Evolutionary conservation across 2,113 vertebrate species (phyloP).

Genomic region (Stercorarius parasiticus): DNA sequence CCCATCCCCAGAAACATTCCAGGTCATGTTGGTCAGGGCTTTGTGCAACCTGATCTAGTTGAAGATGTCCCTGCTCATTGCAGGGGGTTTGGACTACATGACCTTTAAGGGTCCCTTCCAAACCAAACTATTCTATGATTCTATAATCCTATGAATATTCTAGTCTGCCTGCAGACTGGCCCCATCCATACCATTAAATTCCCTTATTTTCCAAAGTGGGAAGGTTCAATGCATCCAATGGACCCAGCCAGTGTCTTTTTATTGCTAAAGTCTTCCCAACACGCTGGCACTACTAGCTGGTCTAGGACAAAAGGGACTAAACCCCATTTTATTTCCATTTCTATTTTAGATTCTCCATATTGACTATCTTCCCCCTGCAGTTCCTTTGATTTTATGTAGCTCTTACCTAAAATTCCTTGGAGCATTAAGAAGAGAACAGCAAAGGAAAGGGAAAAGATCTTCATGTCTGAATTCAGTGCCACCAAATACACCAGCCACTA

Average conservation of each 20-base stretch:
- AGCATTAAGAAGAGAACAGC: background rate
- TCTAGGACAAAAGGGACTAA: background rate
- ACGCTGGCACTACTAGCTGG: fast-evolving
- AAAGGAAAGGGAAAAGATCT: background rate
- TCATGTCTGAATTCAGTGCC: background rate
- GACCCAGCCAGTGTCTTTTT: background rate
- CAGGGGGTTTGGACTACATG: too few species aligned
- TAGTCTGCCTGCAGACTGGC: background rate
- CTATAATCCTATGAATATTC: too few species aligned
- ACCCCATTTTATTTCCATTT: fast-evolving
- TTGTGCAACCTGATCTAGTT: too few species aligned
- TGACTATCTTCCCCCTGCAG: background rate
- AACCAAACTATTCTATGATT: too few species aligned
- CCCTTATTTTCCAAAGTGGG: background rate
- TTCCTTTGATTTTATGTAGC: background rate
- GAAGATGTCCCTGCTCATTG: too few species aligned
- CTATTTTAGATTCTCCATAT: background rate
- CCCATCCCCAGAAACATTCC: too few species aligned
- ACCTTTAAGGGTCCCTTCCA: too few species aligned
- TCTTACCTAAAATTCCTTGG: conserved; percentile 10
- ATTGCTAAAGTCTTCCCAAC: background rate
- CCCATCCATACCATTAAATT: background rate
- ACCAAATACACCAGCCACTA: background rate
- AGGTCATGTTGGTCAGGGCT: too few species aligned
- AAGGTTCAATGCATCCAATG: background rate